Evolutionary conservation across 2,113 vertebrate species (phyloP).

Genomic region (Bufo gargarizans): DNA sequence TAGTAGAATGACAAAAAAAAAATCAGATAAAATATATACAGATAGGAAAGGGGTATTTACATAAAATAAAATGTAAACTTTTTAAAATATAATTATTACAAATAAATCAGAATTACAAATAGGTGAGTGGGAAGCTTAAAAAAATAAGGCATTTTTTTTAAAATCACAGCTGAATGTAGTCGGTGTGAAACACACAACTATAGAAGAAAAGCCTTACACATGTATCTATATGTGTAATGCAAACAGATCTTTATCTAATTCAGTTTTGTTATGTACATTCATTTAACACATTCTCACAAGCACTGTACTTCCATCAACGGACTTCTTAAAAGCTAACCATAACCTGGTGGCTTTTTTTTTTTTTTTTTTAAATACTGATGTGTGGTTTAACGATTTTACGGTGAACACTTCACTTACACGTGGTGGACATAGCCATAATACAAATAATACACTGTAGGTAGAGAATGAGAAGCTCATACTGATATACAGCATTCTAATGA

Average conservation of each 20-base stretch:
- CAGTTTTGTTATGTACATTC: neutral
- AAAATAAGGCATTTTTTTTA: constrained; percentile 33
- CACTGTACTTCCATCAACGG: neutral
- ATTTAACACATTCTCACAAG: constrained; percentile 34
- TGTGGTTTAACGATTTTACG: neutral
- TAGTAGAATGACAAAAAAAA: constrained; percentile 35
- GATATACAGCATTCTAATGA: neutral
- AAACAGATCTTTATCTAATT: constrained; percentile 26
- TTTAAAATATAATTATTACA: constrained; percentile 40
- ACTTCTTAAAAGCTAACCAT: constrained; percentile 23
- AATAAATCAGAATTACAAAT: constrained; percentile 52
- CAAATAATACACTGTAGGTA: neutral
- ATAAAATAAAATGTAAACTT: constrained; percentile 46
- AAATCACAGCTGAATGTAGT: constrained; percentile 38
- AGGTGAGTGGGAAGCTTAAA: constrained; percentile 38
- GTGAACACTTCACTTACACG: constrained; percentile 9
- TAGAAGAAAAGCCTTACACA: constrained; percentile 2
- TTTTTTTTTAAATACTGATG: constrained; percentile 32
- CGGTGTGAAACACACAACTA: constrained; percentile 10
- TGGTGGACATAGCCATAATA: neutral
- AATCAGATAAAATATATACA: constrained; percentile 38
- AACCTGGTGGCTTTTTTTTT: neutral
- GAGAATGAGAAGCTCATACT: neutral
- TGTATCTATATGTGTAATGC: neutral
- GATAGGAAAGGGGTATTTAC: constrained; percentile 42